These are phyloP conservation scores for Pithys albifrons DNA, from an alignment of 2,113 vertebrate genomes.

Conservation along the genomic window DNA sequence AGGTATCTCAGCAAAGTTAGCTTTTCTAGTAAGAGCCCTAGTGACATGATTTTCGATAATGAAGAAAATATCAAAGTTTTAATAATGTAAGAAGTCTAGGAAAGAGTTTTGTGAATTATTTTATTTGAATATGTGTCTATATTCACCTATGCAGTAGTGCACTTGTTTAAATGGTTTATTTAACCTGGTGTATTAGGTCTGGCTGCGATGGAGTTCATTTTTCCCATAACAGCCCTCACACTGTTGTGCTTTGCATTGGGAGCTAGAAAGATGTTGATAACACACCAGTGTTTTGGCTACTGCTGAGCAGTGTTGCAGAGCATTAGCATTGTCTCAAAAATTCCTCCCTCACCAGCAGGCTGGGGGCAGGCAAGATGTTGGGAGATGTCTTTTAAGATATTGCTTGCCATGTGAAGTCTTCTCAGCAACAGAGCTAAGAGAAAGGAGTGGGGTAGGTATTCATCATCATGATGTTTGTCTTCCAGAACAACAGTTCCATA, in stretches of 20 bases:
- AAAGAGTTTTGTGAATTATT: background rate
- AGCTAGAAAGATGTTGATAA: background rate
- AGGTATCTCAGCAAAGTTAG: background rate
- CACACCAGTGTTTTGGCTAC: background rate
- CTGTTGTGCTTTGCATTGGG: background rate
- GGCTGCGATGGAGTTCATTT: background rate
- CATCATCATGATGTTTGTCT: background rate
- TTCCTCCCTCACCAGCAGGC: rapidly evolving
- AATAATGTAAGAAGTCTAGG: background rate
- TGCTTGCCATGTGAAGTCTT: too few relatives aligned
- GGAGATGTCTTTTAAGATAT: background rate
- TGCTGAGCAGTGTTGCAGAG: rapidly evolving
- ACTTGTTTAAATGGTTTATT: background rate
- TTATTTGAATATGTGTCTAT: background rate
- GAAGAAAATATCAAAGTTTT: background rate
- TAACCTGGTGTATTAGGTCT: background rate
- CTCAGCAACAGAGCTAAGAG: background rate
- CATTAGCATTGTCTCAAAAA: background rate
- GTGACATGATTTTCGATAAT: background rate
- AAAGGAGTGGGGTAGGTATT: background rate
- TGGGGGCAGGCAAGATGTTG: background rate
- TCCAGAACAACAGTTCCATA: background rate
- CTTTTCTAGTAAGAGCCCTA: background rate
- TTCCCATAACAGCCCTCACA: background rate
- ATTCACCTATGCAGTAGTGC: background rate